A percentile compares a stretch with the other conserved stretches of the same genome.
Evolutionary conservation across 2,888 invertebrate species (phyloP).

Genomic region (Eupelmus urozonus): DNA sequence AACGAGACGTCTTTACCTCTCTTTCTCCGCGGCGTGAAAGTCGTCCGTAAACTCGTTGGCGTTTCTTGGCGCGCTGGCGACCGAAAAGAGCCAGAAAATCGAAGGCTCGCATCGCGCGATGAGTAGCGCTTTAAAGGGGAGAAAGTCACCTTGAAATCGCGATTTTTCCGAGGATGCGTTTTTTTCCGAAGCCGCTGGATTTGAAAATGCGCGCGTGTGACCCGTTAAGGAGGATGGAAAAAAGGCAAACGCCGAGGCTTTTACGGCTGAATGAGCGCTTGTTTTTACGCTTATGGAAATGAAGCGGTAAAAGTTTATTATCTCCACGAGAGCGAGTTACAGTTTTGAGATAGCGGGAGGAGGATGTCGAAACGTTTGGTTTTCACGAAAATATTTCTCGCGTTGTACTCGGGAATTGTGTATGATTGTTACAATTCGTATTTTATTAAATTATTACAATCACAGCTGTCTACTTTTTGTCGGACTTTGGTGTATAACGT

Average conservation of each 20-base stretch:
- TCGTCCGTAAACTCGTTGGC: slow-evolving; percentile 24
- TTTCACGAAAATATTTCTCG: too few relatives aligned
- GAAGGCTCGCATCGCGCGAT: background rate
- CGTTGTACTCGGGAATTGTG: too few relatives aligned
- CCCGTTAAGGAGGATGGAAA: too few relatives aligned
- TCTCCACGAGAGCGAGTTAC: too few relatives aligned
- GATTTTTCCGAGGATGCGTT: slow-evolving; percentile 11
- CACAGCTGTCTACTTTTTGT: too few relatives aligned
- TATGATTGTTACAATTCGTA: too few relatives aligned
- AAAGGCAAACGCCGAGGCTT: too few relatives aligned
- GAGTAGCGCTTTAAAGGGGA: slow-evolving; percentile 27
- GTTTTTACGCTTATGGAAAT: slow-evolving; percentile 4
- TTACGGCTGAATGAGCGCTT: background rate
- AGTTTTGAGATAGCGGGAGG: too few relatives aligned
- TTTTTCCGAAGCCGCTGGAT: background rate
- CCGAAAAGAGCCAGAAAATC: slow-evolving; percentile 24
- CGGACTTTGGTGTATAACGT: too few relatives aligned
- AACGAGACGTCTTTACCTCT: background rate
- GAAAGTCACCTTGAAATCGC: slow-evolving; percentile 42
- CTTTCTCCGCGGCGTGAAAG: slow-evolving; percentile 19
- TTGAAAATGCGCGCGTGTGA: background rate
- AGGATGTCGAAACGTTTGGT: too few relatives aligned
- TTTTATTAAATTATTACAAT: too few relatives aligned
- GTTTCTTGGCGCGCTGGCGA: slow-evolving; percentile 9
- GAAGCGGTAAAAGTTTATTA: background rate